Evolutionary conservation across 2,797 vertebrate species (phyloP), one percentile per base, ranked within the genome.

Genomic region (Poecilia picta): DNA sequence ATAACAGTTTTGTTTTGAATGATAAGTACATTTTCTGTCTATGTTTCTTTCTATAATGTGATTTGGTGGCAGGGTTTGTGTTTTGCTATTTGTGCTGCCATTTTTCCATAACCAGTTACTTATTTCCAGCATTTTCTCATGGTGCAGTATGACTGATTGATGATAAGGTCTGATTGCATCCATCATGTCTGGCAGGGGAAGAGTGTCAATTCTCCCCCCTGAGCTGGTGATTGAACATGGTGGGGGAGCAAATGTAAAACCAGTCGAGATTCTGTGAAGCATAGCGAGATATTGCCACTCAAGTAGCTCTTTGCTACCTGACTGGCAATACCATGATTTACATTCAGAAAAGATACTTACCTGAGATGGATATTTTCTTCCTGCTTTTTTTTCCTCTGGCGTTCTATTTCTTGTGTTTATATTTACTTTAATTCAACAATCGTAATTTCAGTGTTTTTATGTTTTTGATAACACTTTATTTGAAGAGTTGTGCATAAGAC

Each of bases 111-210:
- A 76, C 13, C 70, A 51, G 70, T 12, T 71, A 72, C 45, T 75
- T 76, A 83, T 76, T 82, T 73, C 15, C 1, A 36, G 49, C 51
- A 64, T 76, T 76, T 72, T 81, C 80, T 72, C 75, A 73, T 47
- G 73, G 49, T 81, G 87, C 79, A 71, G 78, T 59, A 8, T 59
- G 82, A 81, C 83, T 86, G 88, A 91, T 90, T 89, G 88, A 91
- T 90, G 90, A 89, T 85, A 66, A 18, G 45, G 55, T 76, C 79
- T 89, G 90, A 91, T 90, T 90, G 81, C 85, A 90, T 93, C 90
- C 85, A 89, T 94, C 92, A 92, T 81, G 85, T 88, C 87, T 64
- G 78, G 81, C 72, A 68, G 83, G 80, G 53, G 73, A 84, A 80
- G 74, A 88, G 82, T 87, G 85, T 89, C 86, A 85, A 66, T 85